These are phyloP conservation scores for Botrylloides violaceus DNA, from an alignment of 23 tunicate species.

Conservation along the genomic window DNA sequence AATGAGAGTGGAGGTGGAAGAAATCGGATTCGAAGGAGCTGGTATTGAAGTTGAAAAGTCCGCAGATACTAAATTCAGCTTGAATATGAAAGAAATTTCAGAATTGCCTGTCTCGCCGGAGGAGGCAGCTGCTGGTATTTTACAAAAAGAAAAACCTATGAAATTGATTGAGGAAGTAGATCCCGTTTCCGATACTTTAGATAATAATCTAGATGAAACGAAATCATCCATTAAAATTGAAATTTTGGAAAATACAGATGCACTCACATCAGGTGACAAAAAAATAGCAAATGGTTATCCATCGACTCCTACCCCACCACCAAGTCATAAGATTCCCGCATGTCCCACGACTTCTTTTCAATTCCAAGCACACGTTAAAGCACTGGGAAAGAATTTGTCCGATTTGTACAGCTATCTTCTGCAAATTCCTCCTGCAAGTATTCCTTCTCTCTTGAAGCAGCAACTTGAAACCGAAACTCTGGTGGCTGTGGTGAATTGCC, in stretches of 20 bases:
- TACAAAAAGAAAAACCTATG: no score
- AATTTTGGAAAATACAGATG: no score
- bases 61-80: not conserved
- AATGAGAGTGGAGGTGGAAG: slow-evolving; percentile 51
- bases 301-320: not conserved
- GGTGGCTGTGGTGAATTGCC: slow-evolving; percentile 23
- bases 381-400: not conserved
- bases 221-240: not conserved
- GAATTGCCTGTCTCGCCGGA: not conserved
- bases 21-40: slow-evolving; percentile 34
- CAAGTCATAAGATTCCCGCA: slow-evolving; percentile 18
- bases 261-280: no score
- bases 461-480: slow-evolving; percentile 66
- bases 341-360: slow-evolving; percentile 65
- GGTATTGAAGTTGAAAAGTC: not conserved
- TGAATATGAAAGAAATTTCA: not conserved
- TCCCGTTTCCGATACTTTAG: not conserved
- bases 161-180: not conserved
- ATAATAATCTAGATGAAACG: not conserved
- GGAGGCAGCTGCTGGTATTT: not conserved
- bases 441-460: slow-evolving; percentile 48
- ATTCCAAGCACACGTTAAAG: slow-evolving; percentile 59
- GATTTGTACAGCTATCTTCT: slow-evolving; percentile 25
- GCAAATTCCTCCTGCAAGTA: slow-evolving; percentile 21
- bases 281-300: not conserved